Conservation (phyloP, 2,888 invertebrate species). For the Thyatira batis region DNA sequence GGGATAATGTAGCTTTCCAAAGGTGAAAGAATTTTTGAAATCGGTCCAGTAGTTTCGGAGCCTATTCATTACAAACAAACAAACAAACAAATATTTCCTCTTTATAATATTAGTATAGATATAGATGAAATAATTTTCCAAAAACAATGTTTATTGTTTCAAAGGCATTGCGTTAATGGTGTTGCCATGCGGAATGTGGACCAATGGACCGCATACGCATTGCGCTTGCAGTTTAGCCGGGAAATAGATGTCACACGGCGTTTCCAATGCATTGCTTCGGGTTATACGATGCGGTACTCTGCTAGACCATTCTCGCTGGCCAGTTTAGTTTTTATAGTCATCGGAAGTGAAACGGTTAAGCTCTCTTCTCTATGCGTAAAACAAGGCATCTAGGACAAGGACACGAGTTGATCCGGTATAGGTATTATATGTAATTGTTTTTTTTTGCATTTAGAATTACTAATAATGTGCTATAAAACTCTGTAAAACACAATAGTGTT, state of each 20-base stretch:
- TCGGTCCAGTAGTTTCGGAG: too few relatives aligned
- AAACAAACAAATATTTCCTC: too few relatives aligned
- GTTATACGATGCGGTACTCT: not conserved
- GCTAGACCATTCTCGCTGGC: not conserved
- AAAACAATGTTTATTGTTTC: not conserved
- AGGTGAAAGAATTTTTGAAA: too few relatives aligned
- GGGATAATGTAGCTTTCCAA: too few relatives aligned
- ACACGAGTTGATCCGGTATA: too few relatives aligned
- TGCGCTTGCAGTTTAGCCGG: not conserved
- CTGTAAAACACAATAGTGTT: too few relatives aligned
- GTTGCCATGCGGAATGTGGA: not conserved
- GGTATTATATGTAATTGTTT: too few relatives aligned
- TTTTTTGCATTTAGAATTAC: too few relatives aligned
- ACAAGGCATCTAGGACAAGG: not conserved
- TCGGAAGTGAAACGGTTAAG: not conserved
- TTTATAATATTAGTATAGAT: too few relatives aligned
- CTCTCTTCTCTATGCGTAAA: not conserved
- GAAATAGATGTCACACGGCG: not conserved
- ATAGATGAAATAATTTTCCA: not conserved
- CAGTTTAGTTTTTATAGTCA: not conserved
- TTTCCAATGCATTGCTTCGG: not conserved
- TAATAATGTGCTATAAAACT: too few relatives aligned
- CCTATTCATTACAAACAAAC: too few relatives aligned
- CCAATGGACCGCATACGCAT: constrained; percentile 1
- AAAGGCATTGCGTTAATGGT: not conserved